A percentile compares a stretch with the other conserved stretches of the same genome.
Conservation (phyloP, 2,113 vertebrate species). For the Ariopsis seemanni region DNA sequence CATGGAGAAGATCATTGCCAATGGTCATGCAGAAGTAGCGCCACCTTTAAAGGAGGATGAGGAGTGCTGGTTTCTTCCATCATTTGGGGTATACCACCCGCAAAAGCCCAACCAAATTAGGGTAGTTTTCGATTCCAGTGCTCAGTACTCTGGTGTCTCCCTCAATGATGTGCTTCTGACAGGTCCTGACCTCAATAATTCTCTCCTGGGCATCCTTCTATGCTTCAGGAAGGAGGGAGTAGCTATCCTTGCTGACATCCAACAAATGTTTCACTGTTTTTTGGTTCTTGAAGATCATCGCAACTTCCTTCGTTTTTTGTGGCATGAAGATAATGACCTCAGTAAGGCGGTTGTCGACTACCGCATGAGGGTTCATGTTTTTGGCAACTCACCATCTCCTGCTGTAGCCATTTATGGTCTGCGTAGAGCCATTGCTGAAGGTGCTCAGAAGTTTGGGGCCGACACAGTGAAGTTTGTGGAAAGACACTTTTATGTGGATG, state of each 20-base stretch:
- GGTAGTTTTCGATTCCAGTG: slow-evolving; percentile 22
- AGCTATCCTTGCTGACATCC: not conserved
- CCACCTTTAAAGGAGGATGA: not conserved
- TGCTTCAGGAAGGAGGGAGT: not conserved
- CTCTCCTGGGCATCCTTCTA: not conserved
- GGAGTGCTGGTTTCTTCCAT: slow-evolving; percentile 29
- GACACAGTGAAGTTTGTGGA: too few relatives aligned
- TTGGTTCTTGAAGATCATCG: not conserved
- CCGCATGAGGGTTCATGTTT: too few relatives aligned
- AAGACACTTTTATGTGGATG: not conserved
- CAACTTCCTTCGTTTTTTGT: not conserved
- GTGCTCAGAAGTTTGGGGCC: too few relatives aligned
- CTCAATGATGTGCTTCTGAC: slow-evolving; percentile 24
- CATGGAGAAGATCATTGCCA: slow-evolving; percentile 1
- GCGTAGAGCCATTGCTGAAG: too few relatives aligned
- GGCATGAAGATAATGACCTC: not conserved
- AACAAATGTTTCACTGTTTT: slow-evolving; percentile 14
- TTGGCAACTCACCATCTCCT: too few relatives aligned
- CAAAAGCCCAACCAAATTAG: slow-evolving; percentile 30
- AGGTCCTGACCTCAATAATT: slow-evolving; percentile 4
- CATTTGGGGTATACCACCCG: slow-evolving; percentile 2
- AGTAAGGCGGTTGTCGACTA: too few relatives aligned
- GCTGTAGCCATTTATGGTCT: too few relatives aligned
- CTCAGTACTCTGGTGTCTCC: not conserved
- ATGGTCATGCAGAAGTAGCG: not conserved